Evolutionary conservation across 2,113 vertebrate species (phyloP).

Genomic region (Psittacula cyanocephala): DNA sequence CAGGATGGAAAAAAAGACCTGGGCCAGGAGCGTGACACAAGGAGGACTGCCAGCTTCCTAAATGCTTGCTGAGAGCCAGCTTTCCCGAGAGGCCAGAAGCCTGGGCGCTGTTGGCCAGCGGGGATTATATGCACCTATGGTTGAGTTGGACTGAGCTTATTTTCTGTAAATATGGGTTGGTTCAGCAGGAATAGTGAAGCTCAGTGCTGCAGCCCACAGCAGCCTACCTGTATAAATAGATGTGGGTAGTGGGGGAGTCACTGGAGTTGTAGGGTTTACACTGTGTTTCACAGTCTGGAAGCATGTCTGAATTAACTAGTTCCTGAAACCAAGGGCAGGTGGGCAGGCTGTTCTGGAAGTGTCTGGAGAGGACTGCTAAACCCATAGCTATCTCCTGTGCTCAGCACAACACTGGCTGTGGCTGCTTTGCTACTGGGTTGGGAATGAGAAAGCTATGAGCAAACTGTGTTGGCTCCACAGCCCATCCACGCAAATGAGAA

Average conservation of each 20-base stretch:
- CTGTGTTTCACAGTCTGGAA: background rate
- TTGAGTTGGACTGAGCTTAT: background rate
- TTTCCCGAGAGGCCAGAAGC: background rate
- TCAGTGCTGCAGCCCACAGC: background rate
- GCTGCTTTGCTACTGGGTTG: background rate
- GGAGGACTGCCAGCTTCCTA: conserved; percentile 51
- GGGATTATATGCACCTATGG: background rate
- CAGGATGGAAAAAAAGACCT: conserved; percentile 47
- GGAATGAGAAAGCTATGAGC: background rate
- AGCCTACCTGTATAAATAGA: background rate
- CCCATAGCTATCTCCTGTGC: background rate
- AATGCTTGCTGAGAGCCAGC: conserved; percentile 3
- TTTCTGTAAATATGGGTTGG: background rate
- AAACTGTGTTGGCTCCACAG: background rate
- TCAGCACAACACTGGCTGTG: background rate
- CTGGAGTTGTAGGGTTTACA: background rate
- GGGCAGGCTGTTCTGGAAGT: background rate
- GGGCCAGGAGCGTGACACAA: conserved; percentile 49
- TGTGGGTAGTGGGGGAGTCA: background rate
- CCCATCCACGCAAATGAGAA: background rate
- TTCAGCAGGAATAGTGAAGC: background rate
- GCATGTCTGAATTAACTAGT: background rate
- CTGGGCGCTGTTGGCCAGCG: background rate
- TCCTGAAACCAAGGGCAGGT: background rate
- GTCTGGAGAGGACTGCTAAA: background rate